These are phyloP conservation scores for Berghia stephanieae DNA, from an alignment of 1,140 invertebrate species.

Conservation along the genomic window DNA sequence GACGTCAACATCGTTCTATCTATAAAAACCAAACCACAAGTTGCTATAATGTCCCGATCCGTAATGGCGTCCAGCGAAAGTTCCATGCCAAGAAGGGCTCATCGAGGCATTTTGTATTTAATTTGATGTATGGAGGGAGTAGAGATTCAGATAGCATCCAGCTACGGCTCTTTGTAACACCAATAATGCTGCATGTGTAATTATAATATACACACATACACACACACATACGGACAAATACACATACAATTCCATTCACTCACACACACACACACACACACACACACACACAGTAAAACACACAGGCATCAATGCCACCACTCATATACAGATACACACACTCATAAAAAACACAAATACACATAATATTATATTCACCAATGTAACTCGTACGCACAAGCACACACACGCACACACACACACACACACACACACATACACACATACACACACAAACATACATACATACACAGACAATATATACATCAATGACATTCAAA, in stretches of 20 bases:
- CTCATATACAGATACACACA: not conserved
- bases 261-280: not conserved
- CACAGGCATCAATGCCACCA: not conserved
- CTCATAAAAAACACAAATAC: not conserved
- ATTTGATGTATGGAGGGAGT: not conserved
- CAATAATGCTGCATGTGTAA: not conserved
- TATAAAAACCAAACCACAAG: not conserved
- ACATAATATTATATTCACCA: not conserved
- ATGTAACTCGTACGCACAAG: too few relatives aligned
- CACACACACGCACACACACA: not conserved
- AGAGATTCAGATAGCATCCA: not conserved
- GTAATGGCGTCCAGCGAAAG: not conserved
- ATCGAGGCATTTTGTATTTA: not conserved
- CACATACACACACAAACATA: not conserved
- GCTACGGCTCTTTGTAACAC: not conserved
- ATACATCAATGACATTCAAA: not conserved
- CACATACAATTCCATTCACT: not conserved
- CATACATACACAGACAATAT: not conserved
- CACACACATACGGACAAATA: not conserved
- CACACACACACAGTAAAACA: conserved; percentile 4
- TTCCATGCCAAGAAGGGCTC: not conserved
- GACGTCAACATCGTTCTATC: too few relatives aligned
- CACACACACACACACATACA: not conserved
- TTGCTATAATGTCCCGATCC: not conserved
- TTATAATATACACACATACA: not conserved